Base-by-base conservation (phyloP, 2,113 vertebrate species). In the Chionis minor region DNA sequence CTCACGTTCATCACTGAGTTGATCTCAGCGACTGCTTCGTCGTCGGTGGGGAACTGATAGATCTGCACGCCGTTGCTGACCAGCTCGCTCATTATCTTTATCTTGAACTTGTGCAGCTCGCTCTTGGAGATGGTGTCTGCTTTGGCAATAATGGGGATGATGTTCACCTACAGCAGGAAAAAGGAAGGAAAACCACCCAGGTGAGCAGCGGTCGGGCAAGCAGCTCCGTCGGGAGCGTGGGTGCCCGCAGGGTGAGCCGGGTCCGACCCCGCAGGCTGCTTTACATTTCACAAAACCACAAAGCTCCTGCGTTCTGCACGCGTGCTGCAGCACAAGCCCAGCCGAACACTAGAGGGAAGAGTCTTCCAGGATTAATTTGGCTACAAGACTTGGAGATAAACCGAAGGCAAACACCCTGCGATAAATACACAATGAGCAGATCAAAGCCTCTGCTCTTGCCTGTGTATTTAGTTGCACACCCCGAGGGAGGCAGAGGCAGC, bases 91-190 rank as follows among this genome's bases (percentile, higher is more conserved):
- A 99, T 99, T 47, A 99, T 99, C 98, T 99, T 99, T 67, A 99
- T 99, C 98, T 99, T 99, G 97, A 99, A 99, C 96, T 99, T 99
- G 97, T 99, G 99, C 58, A 99, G 96, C 94, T 99, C 99, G 1
- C 99, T 99, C 97, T 99, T 99, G 92, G 99, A 99, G 97, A 99
- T 99, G 33, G 99, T 99, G 98, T 99, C 99, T 4, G 99, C 99
- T 97, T 99, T 99, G 91, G 99, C 99, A 19, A 99, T 99, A 61
- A 99, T 99, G 1, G 99, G 99, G 94, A 99, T 99, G 56, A 99
- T 99, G 96, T 99, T 99, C 87, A 99, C 99, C 99, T 99, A 35
- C 24, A 69, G 77, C 58, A 85, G 55, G 8, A 67, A 83, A 51
- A 69, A n/a, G 28, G 40, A 6, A 14, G 38, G 59, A 54, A 23